A percentile compares a stretch with the other conserved stretches of the same genome.
Conservation (phyloP, 2,113 vertebrate species). For the Trogon surrucura region DNA sequence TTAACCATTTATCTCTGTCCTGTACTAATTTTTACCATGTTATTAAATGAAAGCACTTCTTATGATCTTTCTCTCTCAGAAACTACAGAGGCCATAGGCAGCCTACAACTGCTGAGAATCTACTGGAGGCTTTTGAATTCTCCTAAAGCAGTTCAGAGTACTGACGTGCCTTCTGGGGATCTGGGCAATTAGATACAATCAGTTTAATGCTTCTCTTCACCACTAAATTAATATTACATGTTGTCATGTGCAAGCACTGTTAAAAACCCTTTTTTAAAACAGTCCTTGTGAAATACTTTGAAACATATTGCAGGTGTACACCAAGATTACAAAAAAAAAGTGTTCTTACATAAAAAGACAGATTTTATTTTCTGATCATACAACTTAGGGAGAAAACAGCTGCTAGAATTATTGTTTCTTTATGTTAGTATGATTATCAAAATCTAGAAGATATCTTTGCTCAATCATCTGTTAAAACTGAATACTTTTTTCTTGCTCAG, state of each 20-base stretch:
- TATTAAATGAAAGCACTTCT: slow-evolving; percentile 26
- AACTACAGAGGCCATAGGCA: background rate
- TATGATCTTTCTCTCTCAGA: background rate
- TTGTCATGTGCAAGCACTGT: background rate
- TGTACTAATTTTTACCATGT: background rate
- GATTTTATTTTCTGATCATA: background rate
- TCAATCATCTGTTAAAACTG: background rate
- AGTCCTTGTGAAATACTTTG: background rate
- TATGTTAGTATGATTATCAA: background rate
- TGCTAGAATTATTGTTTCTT: background rate
- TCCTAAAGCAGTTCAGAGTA: background rate
- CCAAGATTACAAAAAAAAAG: background rate
- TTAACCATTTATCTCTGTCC: background rate
- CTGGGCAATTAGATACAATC: background rate
- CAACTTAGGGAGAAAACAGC: background rate
- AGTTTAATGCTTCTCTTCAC: background rate
- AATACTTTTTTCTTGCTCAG: background rate
- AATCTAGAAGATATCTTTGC: background rate
- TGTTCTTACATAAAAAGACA: background rate
- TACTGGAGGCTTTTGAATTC: background rate
- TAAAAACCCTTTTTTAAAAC: background rate
- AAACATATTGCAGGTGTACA: background rate
- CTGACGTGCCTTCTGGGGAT: background rate
- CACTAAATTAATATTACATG: background rate
- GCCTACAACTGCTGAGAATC: background rate